phyloP scores from a whole-genome alignment of 1,140 invertebrate genomes.

The Cardiocondyla obscurior region DNA sequence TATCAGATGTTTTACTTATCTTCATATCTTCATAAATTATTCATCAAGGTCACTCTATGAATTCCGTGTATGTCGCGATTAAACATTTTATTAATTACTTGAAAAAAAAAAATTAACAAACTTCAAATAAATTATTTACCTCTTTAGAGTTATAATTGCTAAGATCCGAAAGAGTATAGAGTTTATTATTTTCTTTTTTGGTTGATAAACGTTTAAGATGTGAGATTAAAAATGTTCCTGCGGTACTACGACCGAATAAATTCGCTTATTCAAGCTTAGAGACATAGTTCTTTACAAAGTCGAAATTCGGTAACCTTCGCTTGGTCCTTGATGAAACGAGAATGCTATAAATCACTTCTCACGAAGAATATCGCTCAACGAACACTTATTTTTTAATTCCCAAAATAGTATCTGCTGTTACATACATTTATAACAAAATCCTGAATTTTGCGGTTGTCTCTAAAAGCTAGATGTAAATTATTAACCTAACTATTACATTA shows the following conservation, averaged over 20 bases:
- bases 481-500: not conserved
- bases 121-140: not conserved
- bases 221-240: not conserved
- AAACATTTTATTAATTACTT: not conserved
- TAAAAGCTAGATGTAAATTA: not conserved
- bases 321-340: not conserved
- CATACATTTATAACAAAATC: not conserved
- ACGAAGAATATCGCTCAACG: not conserved
- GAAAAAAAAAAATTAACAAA: not conserved
- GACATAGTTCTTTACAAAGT: not conserved
- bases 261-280: not conserved
- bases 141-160: not conserved
- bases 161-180: not conserved
- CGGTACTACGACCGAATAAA: not conserved
- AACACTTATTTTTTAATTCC: not conserved
- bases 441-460: not conserved
- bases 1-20: conserved; percentile 16
- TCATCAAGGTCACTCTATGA: not conserved
- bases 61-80: not conserved
- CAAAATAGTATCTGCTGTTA: not conserved
- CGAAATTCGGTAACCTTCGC: conserved; percentile 1
- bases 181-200: not conserved
- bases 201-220: not conserved
- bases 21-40: conserved; percentile 17
- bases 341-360: conserved; percentile 8